A percentile compares a stretch with the other conserved stretches of the same genome.
Evolutionary conservation across 2,113 vertebrate genomes (phyloP).

Genomic region (Galbula dea): DNA sequence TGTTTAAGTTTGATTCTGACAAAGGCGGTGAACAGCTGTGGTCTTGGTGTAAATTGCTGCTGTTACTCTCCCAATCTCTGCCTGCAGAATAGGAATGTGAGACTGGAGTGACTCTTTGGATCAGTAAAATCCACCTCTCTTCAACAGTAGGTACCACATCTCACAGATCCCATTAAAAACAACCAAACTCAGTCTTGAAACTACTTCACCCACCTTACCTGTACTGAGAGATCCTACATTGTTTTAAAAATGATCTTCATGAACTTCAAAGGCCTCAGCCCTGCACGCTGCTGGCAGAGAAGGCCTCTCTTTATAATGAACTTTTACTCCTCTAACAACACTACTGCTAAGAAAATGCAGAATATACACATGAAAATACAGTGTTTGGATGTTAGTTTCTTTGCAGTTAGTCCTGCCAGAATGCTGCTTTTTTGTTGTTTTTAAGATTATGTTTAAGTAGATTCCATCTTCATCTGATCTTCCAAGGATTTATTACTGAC

Average conservation of each 20-base stretch:
- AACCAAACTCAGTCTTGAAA: not conserved
- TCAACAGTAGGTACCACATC: not conserved
- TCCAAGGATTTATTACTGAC: not conserved
- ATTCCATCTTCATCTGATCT: not conserved
- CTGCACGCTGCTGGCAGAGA: not conserved
- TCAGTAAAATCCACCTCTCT: not conserved
- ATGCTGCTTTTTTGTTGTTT: not conserved
- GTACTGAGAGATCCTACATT: not conserved
- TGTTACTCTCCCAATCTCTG: not conserved
- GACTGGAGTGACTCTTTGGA: not conserved
- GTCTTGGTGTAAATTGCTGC: not conserved
- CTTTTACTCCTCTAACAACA: not conserved
- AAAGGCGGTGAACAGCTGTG: not conserved
- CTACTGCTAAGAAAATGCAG: not conserved
- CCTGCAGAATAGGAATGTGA: not conserved
- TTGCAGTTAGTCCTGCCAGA: not conserved
- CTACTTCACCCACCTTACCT: not conserved
- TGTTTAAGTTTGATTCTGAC: not conserved
- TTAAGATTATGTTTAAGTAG: not conserved
- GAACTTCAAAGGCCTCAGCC: not conserved
- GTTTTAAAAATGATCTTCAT: not conserved
- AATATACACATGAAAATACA: not conserved
- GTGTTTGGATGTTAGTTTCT: not conserved
- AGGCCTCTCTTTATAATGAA: not conserved
- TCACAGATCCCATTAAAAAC: not conserved